Evolutionary conservation across 2,113 vertebrate species (phyloP), one percentile per base, ranked within the genome.

Genomic region (Ctenodactylus gundi): DNA sequence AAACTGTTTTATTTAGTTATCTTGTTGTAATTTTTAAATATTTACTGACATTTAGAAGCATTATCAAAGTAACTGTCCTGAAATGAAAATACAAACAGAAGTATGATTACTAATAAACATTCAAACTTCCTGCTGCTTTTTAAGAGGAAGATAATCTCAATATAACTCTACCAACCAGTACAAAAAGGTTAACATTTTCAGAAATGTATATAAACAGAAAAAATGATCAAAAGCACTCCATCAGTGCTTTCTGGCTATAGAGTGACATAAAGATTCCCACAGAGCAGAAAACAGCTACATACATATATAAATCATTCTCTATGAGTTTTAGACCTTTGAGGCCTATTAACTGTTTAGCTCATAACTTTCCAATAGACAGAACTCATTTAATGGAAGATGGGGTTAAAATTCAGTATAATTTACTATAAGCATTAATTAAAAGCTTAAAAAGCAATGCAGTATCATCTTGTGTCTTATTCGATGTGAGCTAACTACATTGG

Each of bases 51-150:
- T 39, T 87, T 87, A 83, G 90, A 86, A 80, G 68, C 29, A 80
- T 70, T 82, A 49, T n/a, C 68, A 94, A 85, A 82, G 44, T 68
- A 68, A 91, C n/a, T 49, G 84, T 73, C 23, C 91, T 85, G 23
- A 89, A 88, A 76, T 29, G 20, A 18, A 77, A 84, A 1, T 31
- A 20, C 34, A 88, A 90, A 72, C 4, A 76, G 18, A 91, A 77
- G 8, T 57, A 46, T 84, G 17, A 65, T 21, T 88, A 60, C 55
- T 88, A 68, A 67, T 3, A 3, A 51, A 58, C 41, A 85, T 6
- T 14, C 39, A 90, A 64, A 72, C 55, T 94, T 14, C 21, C 51
- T 89, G 64, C 2, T 55, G 29, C 18, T 82, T 70, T 88, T 90
- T 51, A 53, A 6, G 25, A 41, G 17, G 57, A 72, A 8, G 18